Percentiles rank a stretch among this genome's conserved stretches.
phyloP scores from a whole-genome alignment of 2,888 invertebrate genomes.

The Cremastinae sp. region DNA sequence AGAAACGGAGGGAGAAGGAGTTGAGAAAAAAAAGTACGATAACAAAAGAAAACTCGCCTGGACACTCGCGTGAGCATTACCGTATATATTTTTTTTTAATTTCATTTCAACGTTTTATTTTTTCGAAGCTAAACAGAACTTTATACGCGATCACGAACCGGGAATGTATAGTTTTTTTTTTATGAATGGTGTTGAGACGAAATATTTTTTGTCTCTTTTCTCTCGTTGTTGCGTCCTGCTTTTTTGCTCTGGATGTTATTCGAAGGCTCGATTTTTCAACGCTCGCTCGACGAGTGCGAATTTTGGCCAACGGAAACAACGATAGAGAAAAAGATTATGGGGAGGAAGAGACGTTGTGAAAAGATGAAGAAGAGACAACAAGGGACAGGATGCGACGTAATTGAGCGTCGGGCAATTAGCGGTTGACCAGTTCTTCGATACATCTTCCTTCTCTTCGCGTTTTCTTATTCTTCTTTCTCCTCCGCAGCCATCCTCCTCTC shows the following conservation, averaged over 20 bases:
- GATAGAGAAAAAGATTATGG: constrained; percentile 47
- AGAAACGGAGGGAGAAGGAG: constrained; percentile 7
- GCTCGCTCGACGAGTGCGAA: constrained; percentile 45
- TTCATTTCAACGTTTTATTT: constrained; percentile 54
- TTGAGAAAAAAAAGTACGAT: too few species aligned
- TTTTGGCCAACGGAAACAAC: constrained; percentile 54
- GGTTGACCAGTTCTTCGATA: constrained; percentile 51
- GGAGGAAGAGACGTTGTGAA: constrained; percentile 51
- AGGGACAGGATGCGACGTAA: constrained; percentile 61
- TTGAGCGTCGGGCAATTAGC: constrained; percentile 59
- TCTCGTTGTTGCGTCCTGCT: constrained; percentile 11
- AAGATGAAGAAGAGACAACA: constrained; percentile 51
- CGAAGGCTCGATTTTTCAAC: constrained; percentile 38
- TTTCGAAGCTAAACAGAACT: constrained; percentile 68
- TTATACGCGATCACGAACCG: constrained; percentile 51
- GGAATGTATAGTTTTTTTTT: constrained; percentile 10
- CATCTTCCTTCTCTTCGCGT: constrained; percentile 47
- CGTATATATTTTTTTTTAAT: too few species aligned
- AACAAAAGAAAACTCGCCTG: constrained; percentile 11
- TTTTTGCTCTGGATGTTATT: constrained; percentile 1
- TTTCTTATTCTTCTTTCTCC: constrained; percentile 23
- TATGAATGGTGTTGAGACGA: constrained; percentile 25
- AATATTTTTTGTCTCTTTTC: constrained; percentile 15
- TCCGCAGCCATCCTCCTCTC: not conserved
- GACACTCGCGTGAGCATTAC: constrained; percentile 37